These are phyloP conservation scores for Empidonax traillii DNA, from an alignment of 2,113 vertebrate species.

Conservation along the genomic window DNA sequence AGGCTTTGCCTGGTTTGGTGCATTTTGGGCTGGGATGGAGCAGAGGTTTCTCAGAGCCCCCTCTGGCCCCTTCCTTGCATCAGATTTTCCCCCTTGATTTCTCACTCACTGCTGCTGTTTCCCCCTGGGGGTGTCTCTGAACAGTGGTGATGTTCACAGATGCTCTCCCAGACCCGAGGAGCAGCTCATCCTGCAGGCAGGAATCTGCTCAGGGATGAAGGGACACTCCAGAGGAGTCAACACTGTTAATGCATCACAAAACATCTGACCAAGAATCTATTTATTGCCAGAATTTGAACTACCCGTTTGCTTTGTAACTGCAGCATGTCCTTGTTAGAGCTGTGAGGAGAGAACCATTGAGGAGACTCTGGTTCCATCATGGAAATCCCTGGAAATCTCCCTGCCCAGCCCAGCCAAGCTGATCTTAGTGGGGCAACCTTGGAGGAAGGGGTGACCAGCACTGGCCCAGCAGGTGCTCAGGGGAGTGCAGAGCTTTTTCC, in stretches of 20 bases:
- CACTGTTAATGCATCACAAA: background rate
- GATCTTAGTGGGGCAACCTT: background rate
- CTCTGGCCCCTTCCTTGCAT: rapidly evolving
- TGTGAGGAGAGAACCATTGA: background rate
- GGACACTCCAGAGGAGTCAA: background rate
- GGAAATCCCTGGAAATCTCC: background rate
- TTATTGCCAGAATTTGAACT: background rate
- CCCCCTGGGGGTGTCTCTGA: rapidly evolving
- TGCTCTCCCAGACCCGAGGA: background rate
- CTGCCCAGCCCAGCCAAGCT: background rate
- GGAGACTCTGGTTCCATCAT: background rate
- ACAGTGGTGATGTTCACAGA: background rate
- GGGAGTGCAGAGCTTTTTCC: background rate
- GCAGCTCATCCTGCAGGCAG: background rate
- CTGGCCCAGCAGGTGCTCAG: background rate
- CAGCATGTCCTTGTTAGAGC: background rate
- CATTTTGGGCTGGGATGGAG: background rate
- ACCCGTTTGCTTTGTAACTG: background rate
- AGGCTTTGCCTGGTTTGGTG: background rate
- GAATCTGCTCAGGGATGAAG: background rate
- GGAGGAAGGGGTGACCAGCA: background rate
- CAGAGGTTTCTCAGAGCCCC: background rate
- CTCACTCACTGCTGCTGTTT: background rate
- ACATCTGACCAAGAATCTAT: background rate
- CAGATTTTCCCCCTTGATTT: background rate